Base-by-base conservation (phyloP, 2,797 vertebrate genomes). In the Girardinus metallicus region DNA sequence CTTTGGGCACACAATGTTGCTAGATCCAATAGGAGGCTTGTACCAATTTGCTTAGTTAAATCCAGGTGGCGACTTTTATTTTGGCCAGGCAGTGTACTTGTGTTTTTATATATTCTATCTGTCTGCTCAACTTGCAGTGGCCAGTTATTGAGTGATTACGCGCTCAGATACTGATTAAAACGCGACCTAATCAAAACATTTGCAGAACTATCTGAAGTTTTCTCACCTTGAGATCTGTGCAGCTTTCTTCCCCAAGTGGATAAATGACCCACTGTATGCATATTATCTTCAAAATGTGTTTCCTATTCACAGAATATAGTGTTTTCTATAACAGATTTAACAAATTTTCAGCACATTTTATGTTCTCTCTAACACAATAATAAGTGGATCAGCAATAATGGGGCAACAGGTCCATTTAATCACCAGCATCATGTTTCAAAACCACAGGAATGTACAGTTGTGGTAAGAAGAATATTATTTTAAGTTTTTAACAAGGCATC, bases 31-130 rank as follows among this genome's bases (percentile, higher is more conserved):
- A n/a, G n/a, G n/a, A n/a, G n/a, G n/a, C n/a, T n/a, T n/a, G n/a
- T n/a, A n/a, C n/a, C n/a, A n/a, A n/a, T n/a, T n/a, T n/a, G n/a
- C n/a, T n/a, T n/a, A n/a, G n/a, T n/a, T n/a, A n/a, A n/a, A n/a
- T n/a, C n/a, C n/a, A n/a, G n/a, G n/a, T n/a, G n/a, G n/a, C n/a
- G n/a, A n/a, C n/a, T n/a, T n/a, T n/a, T n/a, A n/a, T n/a, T n/a
- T n/a, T n/a, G n/a, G n/a, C n/a, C n/a, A n/a, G n/a, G n/a, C n/a
- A n/a, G n/a, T n/a, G n/a, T 41, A 36, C 47, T 70, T 73, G 51
- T 29, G 80, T 70, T 10, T 79, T 66, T 75, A 36, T 23, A 34
- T 43, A 46, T 73, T 3, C 31, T 43, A 47, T 71, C 41, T 75
- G 36, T 77, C n/a, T 60, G 23, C 4, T 62, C 5, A 66, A 73